Conservation (phyloP, 2,888 invertebrate species). For the Acleris emargana region DNA sequence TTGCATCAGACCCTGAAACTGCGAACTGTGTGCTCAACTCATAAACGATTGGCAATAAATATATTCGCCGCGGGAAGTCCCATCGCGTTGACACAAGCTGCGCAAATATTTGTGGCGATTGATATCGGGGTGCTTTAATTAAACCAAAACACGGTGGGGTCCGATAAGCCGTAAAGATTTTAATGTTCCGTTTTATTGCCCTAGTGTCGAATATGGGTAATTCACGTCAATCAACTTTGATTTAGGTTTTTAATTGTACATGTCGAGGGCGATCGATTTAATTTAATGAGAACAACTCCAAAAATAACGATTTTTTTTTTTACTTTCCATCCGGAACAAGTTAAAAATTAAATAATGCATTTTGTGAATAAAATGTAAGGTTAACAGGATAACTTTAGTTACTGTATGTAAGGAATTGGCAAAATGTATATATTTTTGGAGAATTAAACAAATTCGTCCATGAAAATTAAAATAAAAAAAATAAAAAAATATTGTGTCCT, state of each 20-base stretch:
- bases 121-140: constrained; percentile 72
- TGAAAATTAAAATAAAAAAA: too few relatives aligned
- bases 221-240: constrained; percentile 29
- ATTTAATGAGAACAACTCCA: too few relatives aligned
- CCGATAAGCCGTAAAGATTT: constrained; percentile 41
- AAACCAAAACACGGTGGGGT: constrained; percentile 67
- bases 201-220: constrained; percentile 24
- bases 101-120: constrained; percentile 68
- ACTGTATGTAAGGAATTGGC: too few relatives aligned
- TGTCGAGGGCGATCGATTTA: not conserved
- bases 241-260: constrained; percentile 15
- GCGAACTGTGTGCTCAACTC: constrained; percentile 54
- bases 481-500: too few relatives aligned
- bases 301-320: too few relatives aligned
- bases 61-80: constrained; percentile 61
- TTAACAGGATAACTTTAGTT: too few relatives aligned
- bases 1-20: constrained; percentile 10
- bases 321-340: too few relatives aligned
- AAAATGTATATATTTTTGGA: too few relatives aligned
- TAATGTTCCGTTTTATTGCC: constrained; percentile 36
- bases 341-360: too few relatives aligned
- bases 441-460: too few relatives aligned
- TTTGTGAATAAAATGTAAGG: too few relatives aligned
- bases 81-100: constrained; percentile 65
- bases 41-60: constrained; percentile 72